Evolutionary conservation across 2,888 invertebrate genomes (phyloP).

Genomic region (Brachynemurus nebulosus): DNA sequence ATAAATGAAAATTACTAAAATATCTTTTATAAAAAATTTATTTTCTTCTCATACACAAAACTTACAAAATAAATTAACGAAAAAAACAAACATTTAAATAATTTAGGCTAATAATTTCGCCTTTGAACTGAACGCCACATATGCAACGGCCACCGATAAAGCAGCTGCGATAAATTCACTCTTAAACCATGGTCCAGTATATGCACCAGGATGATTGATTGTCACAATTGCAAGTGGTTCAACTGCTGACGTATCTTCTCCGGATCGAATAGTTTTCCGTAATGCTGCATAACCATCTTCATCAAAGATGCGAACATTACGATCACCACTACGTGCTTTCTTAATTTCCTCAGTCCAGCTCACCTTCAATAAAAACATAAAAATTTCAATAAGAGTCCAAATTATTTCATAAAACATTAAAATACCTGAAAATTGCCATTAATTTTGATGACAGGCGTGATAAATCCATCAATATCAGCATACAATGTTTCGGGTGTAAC

Average conservation of each 20-base stretch:
- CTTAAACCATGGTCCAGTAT: constrained; percentile 84
- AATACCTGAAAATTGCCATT: constrained; percentile 71
- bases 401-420: neutral
- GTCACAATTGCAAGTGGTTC: constrained; percentile 57
- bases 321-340: constrained; percentile 67
- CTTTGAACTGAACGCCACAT: constrained; percentile 74
- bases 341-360: constrained; percentile 88
- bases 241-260: constrained; percentile 51
- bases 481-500: constrained; percentile 54
- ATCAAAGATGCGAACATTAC: constrained; percentile 69
- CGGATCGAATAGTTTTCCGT: constrained; percentile 64
- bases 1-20: too few species aligned
- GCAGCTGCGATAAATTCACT: constrained; percentile 80
- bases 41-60: neutral
- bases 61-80: neutral
- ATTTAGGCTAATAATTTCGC: constrained; percentile 59
- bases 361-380: constrained; percentile 40
- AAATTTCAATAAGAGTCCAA: neutral
- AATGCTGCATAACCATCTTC: constrained; percentile 85
- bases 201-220: constrained; percentile 64
- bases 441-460: constrained; percentile 70
- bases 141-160: constrained; percentile 64
- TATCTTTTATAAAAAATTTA: neutral
- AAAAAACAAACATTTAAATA: constrained; percentile 12
- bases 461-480: constrained; percentile 76